Base-by-base conservation (phyloP, 30 jellyfish, hydroid and myxozoan species). In the Clytia hemisphaerica region DNA sequence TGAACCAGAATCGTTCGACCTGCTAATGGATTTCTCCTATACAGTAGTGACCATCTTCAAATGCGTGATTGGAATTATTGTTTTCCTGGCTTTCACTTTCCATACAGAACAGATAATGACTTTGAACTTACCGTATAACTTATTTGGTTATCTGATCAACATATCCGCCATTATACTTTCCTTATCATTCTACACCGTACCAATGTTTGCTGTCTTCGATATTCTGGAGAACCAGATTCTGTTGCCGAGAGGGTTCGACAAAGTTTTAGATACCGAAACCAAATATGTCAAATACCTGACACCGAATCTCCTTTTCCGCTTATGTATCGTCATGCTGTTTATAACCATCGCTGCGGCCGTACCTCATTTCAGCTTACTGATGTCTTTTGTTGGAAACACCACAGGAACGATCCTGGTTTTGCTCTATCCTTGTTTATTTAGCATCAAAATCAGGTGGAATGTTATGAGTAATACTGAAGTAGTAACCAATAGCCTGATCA, bases 301-400 rank as follows among this genome's bases (percentile, higher is more conserved):
- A 9, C 94, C 97, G 55, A 87, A 87, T 54, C 58, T 87, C 40
- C 12, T 85, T 12, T 85, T 85, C 72, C 93, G 96, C 1, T 77
- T 85, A 36, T 50, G 71, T 22, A 33, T 85, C 26, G 93, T 75
- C 22, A 16, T 80, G 33, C 46, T 85, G 34, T 78, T 86, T 18
- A 85, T 85, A 42, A 18, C 70, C 35, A 32, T 85, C 1, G 96
- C 94, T 25, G 82, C 73, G 32, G 86, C 93, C 9, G 91, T 85
- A 37, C 96, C 96, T 6, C 96, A 85, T 67, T 85, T 85, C 45
- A 85, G 96, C 63, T 63, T 85, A 75, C 82, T 85, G 85, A 85
- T 85, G 96, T 92, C 96, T 6, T 85, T 85, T 49, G 96, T 85
- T 40, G 96, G 96, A 42, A 85, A 90, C 69, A 70, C 85, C 22